Conservation (phyloP, 2,888 invertebrate genomes). For the Hemaris fuciformis region DNA sequence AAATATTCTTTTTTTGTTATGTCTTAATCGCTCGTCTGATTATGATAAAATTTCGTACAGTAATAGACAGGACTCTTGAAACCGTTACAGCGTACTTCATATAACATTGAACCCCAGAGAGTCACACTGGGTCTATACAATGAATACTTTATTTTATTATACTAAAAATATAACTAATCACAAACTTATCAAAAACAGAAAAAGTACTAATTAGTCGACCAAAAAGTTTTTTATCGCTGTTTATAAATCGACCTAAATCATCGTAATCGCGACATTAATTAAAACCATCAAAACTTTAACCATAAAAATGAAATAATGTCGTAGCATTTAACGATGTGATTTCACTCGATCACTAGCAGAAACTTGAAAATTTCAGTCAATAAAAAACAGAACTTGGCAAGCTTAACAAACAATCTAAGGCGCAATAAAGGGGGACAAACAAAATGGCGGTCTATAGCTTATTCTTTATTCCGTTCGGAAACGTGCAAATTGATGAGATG, state of each 20-base stretch:
- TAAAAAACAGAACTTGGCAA: conserved; percentile 33
- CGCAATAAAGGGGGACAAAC: conserved; percentile 11
- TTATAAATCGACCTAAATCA: conserved; percentile 13
- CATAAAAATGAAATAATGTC: conserved; percentile 30
- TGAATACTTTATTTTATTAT: no score
- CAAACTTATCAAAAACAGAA: not conserved
- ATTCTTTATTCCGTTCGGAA: not conserved
- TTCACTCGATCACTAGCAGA: conserved; percentile 22
- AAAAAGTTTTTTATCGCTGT: not conserved
- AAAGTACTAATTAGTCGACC: not conserved
- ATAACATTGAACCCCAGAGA: no score
- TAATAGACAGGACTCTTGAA: no score
- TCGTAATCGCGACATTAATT: conserved; percentile 9
- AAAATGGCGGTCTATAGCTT: not conserved
- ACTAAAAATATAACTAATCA: no score
- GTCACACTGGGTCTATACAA: no score
- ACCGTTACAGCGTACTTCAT: no score
- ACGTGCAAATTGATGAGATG: not conserved
- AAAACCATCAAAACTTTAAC: conserved; percentile 28
- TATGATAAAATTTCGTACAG: no score
- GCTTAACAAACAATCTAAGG: conserved; percentile 20
- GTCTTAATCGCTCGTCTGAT: no score
- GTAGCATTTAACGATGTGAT: conserved; percentile 8
- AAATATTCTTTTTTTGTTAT: no score
- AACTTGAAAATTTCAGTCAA: conserved; percentile 34